Percentiles rank a stretch among this genome's conserved stretches.
Conservation (phyloP, 2,888 invertebrate genomes). For the Papilio gigon region DNA sequence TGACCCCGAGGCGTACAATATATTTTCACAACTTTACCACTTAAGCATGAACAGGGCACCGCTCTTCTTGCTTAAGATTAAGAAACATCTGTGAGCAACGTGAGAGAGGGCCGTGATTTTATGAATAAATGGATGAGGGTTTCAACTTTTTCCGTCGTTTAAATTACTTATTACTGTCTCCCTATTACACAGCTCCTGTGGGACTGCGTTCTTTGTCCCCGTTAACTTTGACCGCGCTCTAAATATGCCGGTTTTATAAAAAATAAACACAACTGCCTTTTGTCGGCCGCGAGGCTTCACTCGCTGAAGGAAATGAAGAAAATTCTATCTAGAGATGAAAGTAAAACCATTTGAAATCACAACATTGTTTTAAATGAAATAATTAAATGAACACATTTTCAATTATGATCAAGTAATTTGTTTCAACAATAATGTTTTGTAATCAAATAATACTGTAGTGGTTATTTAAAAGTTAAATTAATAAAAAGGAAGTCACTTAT, state of each 20-base stretch:
- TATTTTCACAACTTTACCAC: constrained; percentile 17
- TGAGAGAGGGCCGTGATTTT: constrained; percentile 42
- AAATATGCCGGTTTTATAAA: constrained; percentile 48
- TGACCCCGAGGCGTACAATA: background rate
- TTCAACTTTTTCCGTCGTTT: constrained; percentile 45
- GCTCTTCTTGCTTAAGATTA: constrained; percentile 15
- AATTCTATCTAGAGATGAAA: background rate
- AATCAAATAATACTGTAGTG: too few species aligned
- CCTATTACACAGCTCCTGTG: constrained; percentile 48
- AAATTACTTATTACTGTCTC: constrained; percentile 54
- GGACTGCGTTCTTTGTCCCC: constrained; percentile 54
- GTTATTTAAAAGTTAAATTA: background rate
- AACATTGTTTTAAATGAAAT: background rate
- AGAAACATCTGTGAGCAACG: constrained; percentile 34
- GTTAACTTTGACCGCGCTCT: constrained; percentile 51
- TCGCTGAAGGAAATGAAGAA: background rate
- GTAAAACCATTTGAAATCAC: background rate
- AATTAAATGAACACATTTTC: background rate
- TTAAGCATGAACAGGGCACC: constrained; percentile 16
- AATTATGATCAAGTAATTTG: background rate
- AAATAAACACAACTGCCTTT: constrained; percentile 52
- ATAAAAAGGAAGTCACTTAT: background rate
- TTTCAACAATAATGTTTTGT: background rate
- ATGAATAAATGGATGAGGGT: constrained; percentile 38
- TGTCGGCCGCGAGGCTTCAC: constrained; percentile 31